Conservation (phyloP, 2,888 invertebrate genomes). For the Stegana nigrithorax region DNA sequence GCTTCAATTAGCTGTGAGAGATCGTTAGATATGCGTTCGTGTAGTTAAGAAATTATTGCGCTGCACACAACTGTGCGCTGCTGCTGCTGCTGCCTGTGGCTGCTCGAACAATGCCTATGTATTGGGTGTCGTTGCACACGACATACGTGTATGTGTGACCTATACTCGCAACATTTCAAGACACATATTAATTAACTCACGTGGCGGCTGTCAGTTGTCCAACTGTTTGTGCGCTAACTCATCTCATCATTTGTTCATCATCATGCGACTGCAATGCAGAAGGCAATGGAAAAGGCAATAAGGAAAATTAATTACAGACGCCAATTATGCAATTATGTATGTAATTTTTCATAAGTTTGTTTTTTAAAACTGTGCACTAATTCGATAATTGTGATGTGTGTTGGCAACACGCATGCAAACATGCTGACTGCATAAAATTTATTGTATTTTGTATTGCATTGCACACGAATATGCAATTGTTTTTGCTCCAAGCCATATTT, state of each 20-base stretch:
- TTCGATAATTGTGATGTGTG: slow-evolving; percentile 62
- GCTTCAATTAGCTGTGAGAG: slow-evolving; percentile 11
- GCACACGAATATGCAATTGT: no score
- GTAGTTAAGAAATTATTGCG: slow-evolving; percentile 10
- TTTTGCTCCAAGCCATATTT: no score
- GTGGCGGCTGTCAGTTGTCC: not conserved
- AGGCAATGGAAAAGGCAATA: not conserved
- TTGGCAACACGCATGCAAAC: no score
- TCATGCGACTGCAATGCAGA: slow-evolving; percentile 34
- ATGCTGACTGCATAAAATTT: no score
- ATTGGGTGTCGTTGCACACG: not conserved
- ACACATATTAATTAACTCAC: slow-evolving; percentile 52
- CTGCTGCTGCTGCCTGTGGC: not conserved
- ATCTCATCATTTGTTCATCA: slow-evolving; percentile 38
- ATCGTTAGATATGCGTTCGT: not conserved
- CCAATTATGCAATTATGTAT: slow-evolving; percentile 23
- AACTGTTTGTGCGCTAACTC: no score
- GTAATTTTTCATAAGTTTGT: slow-evolving; percentile 42
- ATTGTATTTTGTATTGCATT: no score
- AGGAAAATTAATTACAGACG: slow-evolving; percentile 50
- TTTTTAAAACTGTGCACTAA: slow-evolving; percentile 43
- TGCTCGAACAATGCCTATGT: not conserved
- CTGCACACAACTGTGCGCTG: not conserved
- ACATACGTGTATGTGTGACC: no score
- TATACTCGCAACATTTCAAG: not conserved